phyloP scores from a whole-genome alignment of 2,888 invertebrate species.

The Lepidocyrtoides sp. region DNA sequence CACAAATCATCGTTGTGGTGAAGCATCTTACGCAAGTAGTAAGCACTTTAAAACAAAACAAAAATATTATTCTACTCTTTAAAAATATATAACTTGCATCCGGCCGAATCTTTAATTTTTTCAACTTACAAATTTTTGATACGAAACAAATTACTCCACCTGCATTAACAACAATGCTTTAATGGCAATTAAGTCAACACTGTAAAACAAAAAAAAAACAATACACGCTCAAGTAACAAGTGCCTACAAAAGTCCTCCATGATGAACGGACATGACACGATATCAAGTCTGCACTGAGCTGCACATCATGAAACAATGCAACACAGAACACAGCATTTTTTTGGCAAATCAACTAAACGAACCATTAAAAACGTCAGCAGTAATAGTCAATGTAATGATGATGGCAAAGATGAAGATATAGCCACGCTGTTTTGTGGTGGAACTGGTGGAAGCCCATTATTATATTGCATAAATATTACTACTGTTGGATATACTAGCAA shows the following conservation, averaged over 20 bases:
- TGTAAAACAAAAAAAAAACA: background rate
- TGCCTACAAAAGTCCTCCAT: constrained; percentile 65
- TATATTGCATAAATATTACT: background rate
- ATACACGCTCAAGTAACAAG: background rate
- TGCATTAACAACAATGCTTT: background rate
- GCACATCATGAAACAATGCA: constrained; percentile 52
- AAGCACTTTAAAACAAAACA: constrained; percentile 1
- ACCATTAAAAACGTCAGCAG: constrained; percentile 48
- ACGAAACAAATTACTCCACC: constrained; percentile 9
- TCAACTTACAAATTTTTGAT: background rate
- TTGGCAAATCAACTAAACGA: constrained; percentile 58
- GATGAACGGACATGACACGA: constrained; percentile 2
- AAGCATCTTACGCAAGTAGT: constrained; percentile 24
- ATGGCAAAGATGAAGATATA: background rate
- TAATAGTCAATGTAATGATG: background rate
- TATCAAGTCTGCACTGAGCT: background rate
- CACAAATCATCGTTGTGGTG: background rate
- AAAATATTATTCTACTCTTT: background rate
- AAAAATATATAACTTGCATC: constrained; percentile 3
- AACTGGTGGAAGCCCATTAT: constrained; percentile 19
- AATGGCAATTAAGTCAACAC: background rate
- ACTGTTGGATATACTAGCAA: background rate
- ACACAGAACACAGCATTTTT: constrained; percentile 45
- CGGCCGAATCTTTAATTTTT: constrained; percentile 18
- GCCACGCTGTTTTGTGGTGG: background rate